Evolutionary conservation across 2,113 vertebrate species (phyloP), one percentile per base, ranked within the genome.

Genomic region (Thunnus thynnus): DNA sequence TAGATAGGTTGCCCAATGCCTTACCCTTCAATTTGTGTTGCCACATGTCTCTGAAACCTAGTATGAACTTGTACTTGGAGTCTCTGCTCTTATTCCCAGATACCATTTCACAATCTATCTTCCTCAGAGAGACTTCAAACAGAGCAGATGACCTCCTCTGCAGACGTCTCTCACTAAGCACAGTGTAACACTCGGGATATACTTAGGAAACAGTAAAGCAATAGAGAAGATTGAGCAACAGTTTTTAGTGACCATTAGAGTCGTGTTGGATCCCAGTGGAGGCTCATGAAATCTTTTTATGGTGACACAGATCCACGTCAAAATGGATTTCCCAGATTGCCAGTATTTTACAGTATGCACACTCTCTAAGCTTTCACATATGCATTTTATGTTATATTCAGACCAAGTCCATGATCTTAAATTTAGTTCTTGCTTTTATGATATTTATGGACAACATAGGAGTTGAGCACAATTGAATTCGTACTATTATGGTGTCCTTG

Each of bases 61-160:
- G 25, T 44, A 63, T 48, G 58, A 84, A 52, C 25, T 10, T 36
- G 17, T 44, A 20, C 27, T 54, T 17, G 20, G 12, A 72, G 18
- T 25, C 30, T 66, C 18, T 25, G 16, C 25, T 76, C 44, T 68
- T 65, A 44, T 47, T 74, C 65, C 64, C 61, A 73, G 67, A 79
- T 70, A 48, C 20, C 22, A 13, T 80, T 65, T 72, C 57, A 73
- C 47, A 46, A 27, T 62, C 64, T 22, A 6, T 62, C 73, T 69
- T 67, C 44, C 54, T 57, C 41, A 27, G 20, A 66, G 13, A 74
- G 54, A 75, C 69, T 51, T 63, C 46, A 66, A 18, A 70, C 10
- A 2, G 27, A 64, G 50, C 48, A 48, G 44, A 69, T 27, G 72
- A 67, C 47, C 68, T 66, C 7, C 22, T 32, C 60, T 47, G 27